A percentile compares a stretch with the other conserved stretches of the same genome.
These are phyloP conservation scores for Limenitis camilla DNA, from an alignment of 2,888 invertebrate species.

Conservation along the genomic window DNA sequence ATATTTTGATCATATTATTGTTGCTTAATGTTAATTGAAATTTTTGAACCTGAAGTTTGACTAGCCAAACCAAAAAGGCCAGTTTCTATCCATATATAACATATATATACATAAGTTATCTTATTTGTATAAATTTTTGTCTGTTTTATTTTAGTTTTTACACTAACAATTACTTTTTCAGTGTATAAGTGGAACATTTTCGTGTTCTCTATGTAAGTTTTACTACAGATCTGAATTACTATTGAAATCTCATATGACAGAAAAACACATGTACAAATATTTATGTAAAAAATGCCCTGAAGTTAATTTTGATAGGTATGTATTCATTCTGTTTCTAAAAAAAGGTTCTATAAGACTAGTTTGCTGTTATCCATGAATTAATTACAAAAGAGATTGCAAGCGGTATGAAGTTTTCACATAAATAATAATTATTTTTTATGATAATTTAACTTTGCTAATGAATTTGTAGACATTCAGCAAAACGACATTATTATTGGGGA, in stretches of 20 bases:
- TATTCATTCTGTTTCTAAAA: too few relatives aligned
- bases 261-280: conserved; percentile 65
- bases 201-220: conserved; percentile 51
- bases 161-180: too few relatives aligned
- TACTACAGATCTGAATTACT: conserved; percentile 62
- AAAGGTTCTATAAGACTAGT: background rate
- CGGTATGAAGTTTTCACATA: too few relatives aligned
- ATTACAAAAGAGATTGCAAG: too few relatives aligned
- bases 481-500: conserved; percentile 11
- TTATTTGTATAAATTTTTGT: too few relatives aligned
- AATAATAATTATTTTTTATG: too few relatives aligned
- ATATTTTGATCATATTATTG: background rate
- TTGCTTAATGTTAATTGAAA: background rate
- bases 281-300: conserved; percentile 61
- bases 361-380: too few relatives aligned
- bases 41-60: background rate
- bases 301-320: conserved; percentile 61
- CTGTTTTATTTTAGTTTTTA: too few relatives aligned
- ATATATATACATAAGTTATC: too few relatives aligned
- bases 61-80: background rate
- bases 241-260: conserved; percentile 54
- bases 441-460: too few relatives aligned
- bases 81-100: background rate
- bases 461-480: conserved; percentile 8
- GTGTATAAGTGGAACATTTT: conserved; percentile 49